These are phyloP conservation scores for Lates calcarifer DNA, from an alignment of 2,113 vertebrate species.

Conservation along the genomic window DNA sequence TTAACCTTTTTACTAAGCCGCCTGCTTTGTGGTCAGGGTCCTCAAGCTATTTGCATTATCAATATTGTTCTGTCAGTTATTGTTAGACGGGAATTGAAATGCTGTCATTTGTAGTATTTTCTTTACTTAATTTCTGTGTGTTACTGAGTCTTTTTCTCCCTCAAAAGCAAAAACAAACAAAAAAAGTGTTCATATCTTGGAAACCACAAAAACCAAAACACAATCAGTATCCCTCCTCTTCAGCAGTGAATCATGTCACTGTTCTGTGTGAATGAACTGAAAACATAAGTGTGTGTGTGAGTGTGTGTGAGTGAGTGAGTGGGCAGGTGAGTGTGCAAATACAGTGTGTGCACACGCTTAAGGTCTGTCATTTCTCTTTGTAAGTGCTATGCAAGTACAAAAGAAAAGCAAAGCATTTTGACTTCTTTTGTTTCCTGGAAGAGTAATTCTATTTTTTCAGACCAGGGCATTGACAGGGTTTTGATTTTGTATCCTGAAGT, in stretches of 20 bases:
- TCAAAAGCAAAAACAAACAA: conserved; percentile 61
- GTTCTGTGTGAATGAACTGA: conserved; percentile 76
- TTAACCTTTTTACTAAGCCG: conserved; percentile 58
- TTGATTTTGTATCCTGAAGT: conserved; percentile 74
- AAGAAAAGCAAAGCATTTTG: conserved; percentile 81
- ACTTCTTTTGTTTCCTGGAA: conserved; percentile 81
- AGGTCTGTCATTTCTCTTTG: conserved; percentile 80
- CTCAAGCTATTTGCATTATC: conserved; percentile 64
- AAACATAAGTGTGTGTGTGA: conserved; percentile 15
- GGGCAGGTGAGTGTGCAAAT: conserved; percentile 64
- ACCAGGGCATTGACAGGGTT: conserved; percentile 80
- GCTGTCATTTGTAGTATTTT: conserved; percentile 51
- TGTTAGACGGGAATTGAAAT: conserved; percentile 49
- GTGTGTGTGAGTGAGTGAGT: conserved; percentile 18
- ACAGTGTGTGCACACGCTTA: conserved; percentile 51
- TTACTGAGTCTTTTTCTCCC: conserved; percentile 49
- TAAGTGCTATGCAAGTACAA: conserved; percentile 90
- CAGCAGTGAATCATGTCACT: conserved; percentile 78
- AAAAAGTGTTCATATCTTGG: conserved; percentile 81
- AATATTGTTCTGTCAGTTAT: conserved; percentile 52
- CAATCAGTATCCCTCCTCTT: conserved; percentile 82
- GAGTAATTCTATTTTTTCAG: conserved; percentile 84
- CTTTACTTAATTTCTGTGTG: conserved; percentile 46
- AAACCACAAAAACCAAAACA: conserved; percentile 80
- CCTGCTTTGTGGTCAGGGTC: conserved; percentile 79